Base-by-base conservation (phyloP, 2,797 vertebrate genomes). In the Ctenopoma kingsleyae region DNA sequence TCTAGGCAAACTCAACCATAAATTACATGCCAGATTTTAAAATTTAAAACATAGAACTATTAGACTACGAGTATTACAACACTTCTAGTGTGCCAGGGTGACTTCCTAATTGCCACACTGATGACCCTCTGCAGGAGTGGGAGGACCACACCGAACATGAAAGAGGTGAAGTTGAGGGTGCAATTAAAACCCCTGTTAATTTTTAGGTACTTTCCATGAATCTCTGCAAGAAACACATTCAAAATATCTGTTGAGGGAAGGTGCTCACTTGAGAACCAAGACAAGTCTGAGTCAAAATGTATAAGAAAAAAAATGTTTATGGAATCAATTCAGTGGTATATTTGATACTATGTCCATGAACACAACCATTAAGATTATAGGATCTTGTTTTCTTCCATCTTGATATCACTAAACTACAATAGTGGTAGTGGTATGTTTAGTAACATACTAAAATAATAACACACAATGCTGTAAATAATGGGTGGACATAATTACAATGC, bases 401-500 rank as follows among this genome's bases (percentile, higher is more conserved):
- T 50, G 2, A 32, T 20, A 19, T 8, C 36, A 47, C 0, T 40
- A 6, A 48, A 55, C 49, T 2, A 16, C 20, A 48, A 16, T 20
- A 65, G 6, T 22, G 43, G 41, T n/a, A n/a, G n/a, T n/a, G n/a
- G n/a, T n/a, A n/a, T n/a, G n/a, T n/a, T n/a, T n/a, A n/a, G n/a
- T n/a, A n/a, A 43, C 41, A 23, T 8, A 51, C 50, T 20, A 73
- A 30, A 19, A 68, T 12, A 11, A 54, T 17, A 56, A 64, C 27
- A 49, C 23, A 59, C 32, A 23, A 30, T 36, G 27, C 49, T 17
- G n/a, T 15, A 40, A 40, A 16, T 15, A 40, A 30, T 15, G 22
- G 10, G 36, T 23, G 10, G 47, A 32, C 55, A 48, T 58, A 51
- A 55, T 64, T 62, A 40, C 47, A 36, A 11, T 71, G 71, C 66